Percentiles rank a stretch among this genome's conserved stretches.
Conservation (phyloP, 2,888 invertebrate genomes). For the Drosophila recens region DNA sequence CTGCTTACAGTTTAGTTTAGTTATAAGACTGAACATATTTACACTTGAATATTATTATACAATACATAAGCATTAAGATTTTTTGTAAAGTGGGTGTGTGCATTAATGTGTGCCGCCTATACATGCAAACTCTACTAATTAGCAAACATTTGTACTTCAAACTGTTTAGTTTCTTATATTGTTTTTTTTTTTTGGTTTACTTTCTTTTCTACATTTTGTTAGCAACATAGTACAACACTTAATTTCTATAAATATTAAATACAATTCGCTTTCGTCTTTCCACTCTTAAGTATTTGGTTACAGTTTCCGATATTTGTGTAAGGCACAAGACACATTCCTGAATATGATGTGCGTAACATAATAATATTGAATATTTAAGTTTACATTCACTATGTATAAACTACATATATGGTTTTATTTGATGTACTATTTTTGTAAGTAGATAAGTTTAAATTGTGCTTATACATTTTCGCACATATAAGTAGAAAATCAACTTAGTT, state of each 20-base stretch:
- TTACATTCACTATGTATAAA: slow-evolving; percentile 19
- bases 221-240: slow-evolving; percentile 71
- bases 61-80: slow-evolving; percentile 60
- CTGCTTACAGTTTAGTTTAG: slow-evolving; percentile 52
- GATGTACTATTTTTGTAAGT: slow-evolving; percentile 14
- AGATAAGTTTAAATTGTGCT: slow-evolving; percentile 24
- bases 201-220: slow-evolving; percentile 29
- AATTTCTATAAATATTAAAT: slow-evolving; percentile 76
- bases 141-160: slow-evolving; percentile 77
- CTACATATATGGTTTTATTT: slow-evolving; percentile 17
- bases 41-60: slow-evolving; percentile 64
- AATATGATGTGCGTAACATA: slow-evolving; percentile 71
- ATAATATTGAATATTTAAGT: slow-evolving; percentile 29
- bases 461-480: slow-evolving; percentile 14
- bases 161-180: slow-evolving; percentile 34
- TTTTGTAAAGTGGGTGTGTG: slow-evolving; percentile 58
- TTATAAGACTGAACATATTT: slow-evolving; percentile 65
- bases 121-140: slow-evolving; percentile 64
- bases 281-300: slow-evolving; percentile 66
- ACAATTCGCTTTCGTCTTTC: slow-evolving; percentile 52
- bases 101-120: slow-evolving; percentile 61
- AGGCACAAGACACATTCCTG: slow-evolving; percentile 81
- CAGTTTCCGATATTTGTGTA: slow-evolving; percentile 61
- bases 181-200: slow-evolving; percentile 3
- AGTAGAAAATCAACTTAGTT: slow-evolving; percentile 22